Evolutionary conservation across 2,113 vertebrate species (phyloP).

Genomic region (Tupaia chinensis): DNA sequence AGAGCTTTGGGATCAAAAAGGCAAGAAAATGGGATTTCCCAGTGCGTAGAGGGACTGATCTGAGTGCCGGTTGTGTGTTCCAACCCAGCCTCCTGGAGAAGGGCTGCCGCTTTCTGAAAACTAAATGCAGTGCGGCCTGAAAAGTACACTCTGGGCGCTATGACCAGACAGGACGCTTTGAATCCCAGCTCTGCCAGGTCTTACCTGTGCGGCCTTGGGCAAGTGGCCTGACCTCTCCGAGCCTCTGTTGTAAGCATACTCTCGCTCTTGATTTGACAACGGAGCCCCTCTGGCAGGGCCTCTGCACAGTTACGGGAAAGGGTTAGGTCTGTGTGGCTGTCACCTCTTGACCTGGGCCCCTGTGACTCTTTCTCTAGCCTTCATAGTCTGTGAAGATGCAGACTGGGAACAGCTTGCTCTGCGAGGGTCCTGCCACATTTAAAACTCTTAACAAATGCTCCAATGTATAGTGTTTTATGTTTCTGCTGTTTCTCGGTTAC

Average conservation of each 20-base stretch:
- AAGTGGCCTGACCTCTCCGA: constrained; percentile 31
- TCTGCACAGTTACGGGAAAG: background rate
- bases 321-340: background rate
- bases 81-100: background rate
- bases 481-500: background rate
- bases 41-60: fast-evolving
- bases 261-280: background rate
- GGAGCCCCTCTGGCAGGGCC: background rate
- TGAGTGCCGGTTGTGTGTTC: background rate
- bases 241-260: background rate
- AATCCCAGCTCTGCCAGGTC: background rate
- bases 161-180: background rate
- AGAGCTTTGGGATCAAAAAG: background rate
- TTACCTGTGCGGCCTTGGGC: background rate
- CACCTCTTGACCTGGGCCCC: fast-evolving
- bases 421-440: fast-evolving
- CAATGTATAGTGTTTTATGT: background rate
- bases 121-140: background rate
- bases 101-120: background rate
- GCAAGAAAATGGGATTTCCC: background rate
- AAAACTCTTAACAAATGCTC: background rate
- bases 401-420: background rate
- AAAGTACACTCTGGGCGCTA: background rate
- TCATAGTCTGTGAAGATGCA: fast-evolving
- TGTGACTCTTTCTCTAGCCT: background rate